Base-by-base conservation (phyloP, 1,140 invertebrate genomes). In the Dysdera silvatica region DNA sequence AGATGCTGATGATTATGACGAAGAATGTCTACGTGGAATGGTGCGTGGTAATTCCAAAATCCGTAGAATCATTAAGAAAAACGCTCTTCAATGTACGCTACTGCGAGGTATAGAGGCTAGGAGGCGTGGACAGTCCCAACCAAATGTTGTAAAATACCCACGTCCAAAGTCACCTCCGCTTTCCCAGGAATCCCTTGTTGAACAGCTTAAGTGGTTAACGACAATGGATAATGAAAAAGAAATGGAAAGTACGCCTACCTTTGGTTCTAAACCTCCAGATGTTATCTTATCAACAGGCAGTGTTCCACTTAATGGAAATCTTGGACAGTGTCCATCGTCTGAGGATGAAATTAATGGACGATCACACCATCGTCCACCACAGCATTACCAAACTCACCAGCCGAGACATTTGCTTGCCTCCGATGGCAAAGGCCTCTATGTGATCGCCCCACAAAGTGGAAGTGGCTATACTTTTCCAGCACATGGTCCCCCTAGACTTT, bases 81-180 rank as follows among this genome's bases (percentile, higher is more conserved):
- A 88, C 69, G 85, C 85, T 1, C 72, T 88, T 14, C 73, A 85
- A 3, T 76, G 86, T 23, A 86, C 83, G 12, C 72, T 87, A 59
- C 83, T 89, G 68, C 82, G 87, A 74, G 60, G 60, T 10, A 54
- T 61, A 12, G 66, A 67, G 31, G 61, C 58, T 5, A 59, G 55
- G n/a, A 35, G 54, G 26, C 51, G 66, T 12, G 49, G 49, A 16
- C 41, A 51, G 23, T 45, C 52, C 5, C n/a, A n/a, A n/a, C n/a
- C n/a, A n/a, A n/a, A n/a, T n/a, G 62, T 54, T 18, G 45, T 33
- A 8, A 59, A 58, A 32, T 58, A 53, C 29, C 57, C 56, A 0
- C 41, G 66, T 16, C 61, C 61, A 10, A 62, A 63, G 23, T 67
- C 66, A 4, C 66, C 66, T 18, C 23, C 57, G 31, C 40, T 56